Evolutionary conservation across 2,888 invertebrate species (phyloP), one percentile per base, ranked within the genome.

Genomic region (Drosophila hamatofila): DNA sequence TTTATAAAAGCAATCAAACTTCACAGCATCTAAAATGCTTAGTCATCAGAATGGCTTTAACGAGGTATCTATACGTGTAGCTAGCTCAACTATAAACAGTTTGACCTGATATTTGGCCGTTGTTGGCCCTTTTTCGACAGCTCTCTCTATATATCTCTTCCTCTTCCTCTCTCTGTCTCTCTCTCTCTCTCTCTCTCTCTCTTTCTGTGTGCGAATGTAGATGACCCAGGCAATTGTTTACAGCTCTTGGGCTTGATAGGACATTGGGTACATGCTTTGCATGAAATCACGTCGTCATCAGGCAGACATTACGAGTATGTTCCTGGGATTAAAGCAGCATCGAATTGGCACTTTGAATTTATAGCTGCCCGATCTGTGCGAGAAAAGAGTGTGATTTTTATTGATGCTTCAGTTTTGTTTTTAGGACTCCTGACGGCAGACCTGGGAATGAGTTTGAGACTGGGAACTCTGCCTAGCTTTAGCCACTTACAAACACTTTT

Each of bases 281-380:
- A 86, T 86, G 86, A 86, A 88, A 87, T 87, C 86, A 87, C 86
- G 88, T 88, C 88, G 86, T 83, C 86, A 87, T 87, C 86, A 86
- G 82, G 78, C 88, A 70, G 77, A 86, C 83, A 88, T 87, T 88
- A 77, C 77, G 78, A 78, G 70, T 74, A 57, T 77, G 83, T 87
- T 83, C 83, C 71, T 80, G 88, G 86, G 88, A 87, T 88, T 88
- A 88, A 88, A 87, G 86, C 78, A 86, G 86, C 78, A 88, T 87
- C 80, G 82, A 65, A 87, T 82, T 86, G 86, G 71, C 82, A 83
- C 80, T 87, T 88, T 80, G 83, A 87, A 87, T 87, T 87, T 88
- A 87, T 87, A 78, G 86, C 44, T 7, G 44, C 78, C 72, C 74
- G 72, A 78, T 75, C 75, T 74, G 78, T 73, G 14, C 54, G 25